Conservation (phyloP, 2,113 vertebrate genomes). For the Macrotus californicus region DNA sequence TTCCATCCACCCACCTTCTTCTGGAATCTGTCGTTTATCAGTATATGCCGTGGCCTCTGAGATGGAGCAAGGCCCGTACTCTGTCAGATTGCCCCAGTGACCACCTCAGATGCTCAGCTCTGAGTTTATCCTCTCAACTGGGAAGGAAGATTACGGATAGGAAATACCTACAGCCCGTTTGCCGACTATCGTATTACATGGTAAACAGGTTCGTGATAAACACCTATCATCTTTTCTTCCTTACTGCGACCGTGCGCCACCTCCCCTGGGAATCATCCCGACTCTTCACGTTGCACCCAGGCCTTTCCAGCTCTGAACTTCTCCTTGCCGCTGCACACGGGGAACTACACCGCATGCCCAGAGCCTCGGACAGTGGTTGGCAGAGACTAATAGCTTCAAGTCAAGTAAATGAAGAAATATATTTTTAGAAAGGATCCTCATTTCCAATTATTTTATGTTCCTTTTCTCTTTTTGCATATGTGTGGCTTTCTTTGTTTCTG, state of each 20-base stretch:
- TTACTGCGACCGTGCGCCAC: rapidly evolving
- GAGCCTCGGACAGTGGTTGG: too few relatives aligned
- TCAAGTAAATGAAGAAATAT: background rate
- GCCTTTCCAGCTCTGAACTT: background rate
- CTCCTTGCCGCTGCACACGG: background rate
- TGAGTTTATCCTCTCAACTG: background rate
- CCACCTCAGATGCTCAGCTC: background rate
- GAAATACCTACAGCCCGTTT: background rate
- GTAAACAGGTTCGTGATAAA: background rate
- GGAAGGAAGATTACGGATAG: background rate
- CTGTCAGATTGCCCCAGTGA: background rate
- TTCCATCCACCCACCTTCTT: background rate
- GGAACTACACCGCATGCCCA: background rate
- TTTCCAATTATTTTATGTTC: background rate
- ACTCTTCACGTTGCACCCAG: background rate
- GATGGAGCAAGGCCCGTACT: background rate
- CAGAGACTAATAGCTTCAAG: background rate
- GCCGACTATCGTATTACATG: rapidly evolving
- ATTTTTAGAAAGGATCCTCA: background rate
- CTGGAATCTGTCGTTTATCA: background rate
- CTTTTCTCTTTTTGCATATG: background rate
- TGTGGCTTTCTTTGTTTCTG: background rate
- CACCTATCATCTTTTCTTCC: background rate
- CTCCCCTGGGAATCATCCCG: background rate
- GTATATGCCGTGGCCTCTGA: too few relatives aligned